These are phyloP conservation scores for Acropternis orthonyx DNA, from an alignment of 2,797 vertebrate species.

Conservation along the genomic window DNA sequence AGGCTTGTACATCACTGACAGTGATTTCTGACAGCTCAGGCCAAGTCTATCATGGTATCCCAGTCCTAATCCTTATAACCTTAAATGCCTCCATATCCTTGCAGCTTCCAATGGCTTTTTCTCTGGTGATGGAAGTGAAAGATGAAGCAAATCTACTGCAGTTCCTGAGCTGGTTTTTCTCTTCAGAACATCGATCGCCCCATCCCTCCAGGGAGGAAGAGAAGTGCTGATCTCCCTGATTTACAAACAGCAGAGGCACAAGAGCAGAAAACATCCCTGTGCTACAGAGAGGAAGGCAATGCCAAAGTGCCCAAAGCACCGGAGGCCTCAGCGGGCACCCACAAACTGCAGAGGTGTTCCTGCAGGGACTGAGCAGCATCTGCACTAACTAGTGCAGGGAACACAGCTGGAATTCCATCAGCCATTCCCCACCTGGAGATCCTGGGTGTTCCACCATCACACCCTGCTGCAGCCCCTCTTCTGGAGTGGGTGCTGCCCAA, in stretches of 20 bases:
- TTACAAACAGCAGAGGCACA: not conserved
- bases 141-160: not conserved
- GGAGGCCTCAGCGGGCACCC: not conserved
- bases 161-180: not conserved
- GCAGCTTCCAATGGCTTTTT: not conserved
- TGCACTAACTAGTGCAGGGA: rapidly evolving
- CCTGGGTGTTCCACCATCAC: not conserved
- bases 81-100: not conserved
- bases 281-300: not conserved
- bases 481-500: not conserved
- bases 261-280: not conserved
- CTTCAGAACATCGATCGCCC: rapidly evolving
- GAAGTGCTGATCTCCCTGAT: not conserved
- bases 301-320: not conserved
- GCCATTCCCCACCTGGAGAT: no score
- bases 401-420: not conserved
- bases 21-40: not conserved
- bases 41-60: not conserved
- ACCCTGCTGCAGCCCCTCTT: not conserved
- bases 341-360: not conserved
- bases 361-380: not conserved
- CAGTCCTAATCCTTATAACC: not conserved
- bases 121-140: not conserved
- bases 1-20: not conserved
- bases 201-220: not conserved